These are phyloP conservation scores for Sebastes trivittatus DNA, from an alignment of 2,797 vertebrate species.

Conservation along the genomic window DNA sequence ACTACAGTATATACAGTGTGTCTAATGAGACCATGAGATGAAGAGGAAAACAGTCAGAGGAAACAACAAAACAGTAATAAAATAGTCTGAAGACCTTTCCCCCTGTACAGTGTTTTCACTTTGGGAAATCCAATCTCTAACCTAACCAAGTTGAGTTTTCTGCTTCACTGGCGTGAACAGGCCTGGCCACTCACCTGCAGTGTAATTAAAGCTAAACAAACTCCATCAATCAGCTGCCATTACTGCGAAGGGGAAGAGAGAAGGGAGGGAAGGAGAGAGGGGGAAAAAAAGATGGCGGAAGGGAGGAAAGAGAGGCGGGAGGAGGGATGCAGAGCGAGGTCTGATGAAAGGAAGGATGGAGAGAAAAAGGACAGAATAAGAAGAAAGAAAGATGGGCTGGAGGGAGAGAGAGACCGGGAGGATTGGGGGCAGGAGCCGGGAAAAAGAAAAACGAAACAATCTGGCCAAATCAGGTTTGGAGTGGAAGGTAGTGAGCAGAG, in stretches of 20 bases:
- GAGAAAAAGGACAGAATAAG: background rate
- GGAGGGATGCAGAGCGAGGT: background rate
- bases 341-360: slow-evolving; percentile 1
- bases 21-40: slow-evolving; percentile 21
- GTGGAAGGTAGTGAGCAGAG: slow-evolving; percentile 69
- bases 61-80: slow-evolving; percentile 53
- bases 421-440: slow-evolving; percentile 31
- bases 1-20: background rate
- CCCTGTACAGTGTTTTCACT: slow-evolving; percentile 71
- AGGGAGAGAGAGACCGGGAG: slow-evolving; percentile 9
- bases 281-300: background rate
- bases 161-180: slow-evolving; percentile 81
- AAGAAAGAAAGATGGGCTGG: slow-evolving; percentile 24
- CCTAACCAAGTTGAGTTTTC: slow-evolving; percentile 85
- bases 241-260: slow-evolving; percentile 49
- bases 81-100: slow-evolving; percentile 58
- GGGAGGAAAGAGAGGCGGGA: background rate
- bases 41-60: slow-evolving; percentile 5
- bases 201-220: slow-evolving; percentile 89
- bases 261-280: background rate
- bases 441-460: slow-evolving; percentile 71
- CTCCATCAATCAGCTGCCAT: slow-evolving; percentile 86
- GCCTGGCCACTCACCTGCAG: slow-evolving; percentile 83
- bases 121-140: slow-evolving; percentile 84
- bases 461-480: slow-evolving; percentile 82